These are phyloP conservation scores for Campoplex capitator DNA, from an alignment of 2,888 invertebrate species.

Conservation along the genomic window DNA sequence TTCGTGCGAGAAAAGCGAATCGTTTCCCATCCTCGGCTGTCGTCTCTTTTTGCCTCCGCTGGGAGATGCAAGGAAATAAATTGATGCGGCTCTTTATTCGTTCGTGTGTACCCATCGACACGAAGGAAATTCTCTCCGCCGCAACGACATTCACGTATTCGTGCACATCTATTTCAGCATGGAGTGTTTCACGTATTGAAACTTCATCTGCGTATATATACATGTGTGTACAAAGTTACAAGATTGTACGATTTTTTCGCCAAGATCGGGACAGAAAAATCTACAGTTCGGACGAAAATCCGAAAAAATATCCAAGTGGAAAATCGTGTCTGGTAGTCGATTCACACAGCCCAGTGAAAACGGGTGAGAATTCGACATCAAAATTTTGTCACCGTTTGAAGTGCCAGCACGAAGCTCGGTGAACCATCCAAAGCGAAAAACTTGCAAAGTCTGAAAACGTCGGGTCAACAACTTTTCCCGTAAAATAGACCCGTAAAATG, in stretches of 20 bases:
- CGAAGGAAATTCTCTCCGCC: conserved; percentile 31
- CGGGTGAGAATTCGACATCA: conserved; percentile 66
- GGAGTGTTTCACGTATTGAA: conserved; percentile 32
- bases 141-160: conserved; percentile 24
- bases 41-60: conserved; percentile 29
- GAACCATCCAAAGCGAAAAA: conserved; percentile 30
- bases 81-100: conserved; percentile 51
- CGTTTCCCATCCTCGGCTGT: conserved; percentile 39
- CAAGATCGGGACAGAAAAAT: conserved; percentile 21
- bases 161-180: conserved; percentile 37
- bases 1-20: conserved; percentile 60
- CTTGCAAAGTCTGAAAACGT: conserved; percentile 19
- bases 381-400: conserved; percentile 42
- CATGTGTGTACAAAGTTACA: conserved; percentile 12
- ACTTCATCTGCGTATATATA: neutral
- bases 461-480: conserved; percentile 37
- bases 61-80: conserved; percentile 55
- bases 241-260: conserved; percentile 25
- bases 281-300: conserved; percentile 20
- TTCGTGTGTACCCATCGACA: conserved; percentile 35
- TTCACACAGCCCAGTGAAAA: conserved; percentile 42
- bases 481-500: neutral
- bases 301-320: conserved; percentile 72
- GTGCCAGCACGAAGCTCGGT: conserved; percentile 23
- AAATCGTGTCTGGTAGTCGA: conserved; percentile 68